A percentile compares a stretch with the other conserved stretches of the same genome.
Evolutionary conservation across 2,113 vertebrate species (phyloP).

Genomic region (Petromus typicus): DNA sequence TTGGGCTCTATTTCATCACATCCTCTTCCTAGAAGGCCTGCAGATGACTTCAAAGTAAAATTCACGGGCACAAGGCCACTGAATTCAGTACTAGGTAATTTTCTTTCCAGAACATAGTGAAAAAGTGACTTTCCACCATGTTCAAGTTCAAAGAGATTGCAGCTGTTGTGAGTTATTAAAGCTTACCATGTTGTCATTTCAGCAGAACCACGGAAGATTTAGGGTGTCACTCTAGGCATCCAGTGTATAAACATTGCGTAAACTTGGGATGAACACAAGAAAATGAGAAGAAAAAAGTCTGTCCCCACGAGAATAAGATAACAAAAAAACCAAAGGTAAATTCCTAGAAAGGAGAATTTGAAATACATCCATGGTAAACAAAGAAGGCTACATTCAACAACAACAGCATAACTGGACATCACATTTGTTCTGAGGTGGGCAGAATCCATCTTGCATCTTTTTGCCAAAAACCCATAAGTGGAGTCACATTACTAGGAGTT

Average conservation of each 20-base stretch:
- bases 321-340: background rate
- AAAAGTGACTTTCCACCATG: background rate
- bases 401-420: background rate
- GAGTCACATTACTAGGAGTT: background rate
- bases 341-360: background rate
- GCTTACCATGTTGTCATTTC: background rate
- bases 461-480: background rate
- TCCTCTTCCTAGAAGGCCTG: slow-evolving; percentile 37
- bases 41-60: slow-evolving; percentile 51
- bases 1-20: background rate
- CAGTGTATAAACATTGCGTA: background rate
- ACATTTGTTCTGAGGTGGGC: background rate
- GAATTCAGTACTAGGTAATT: slow-evolving; percentile 5
- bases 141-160: slow-evolving; percentile 32
- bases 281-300: background rate
- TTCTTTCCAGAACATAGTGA: slow-evolving; percentile 32
- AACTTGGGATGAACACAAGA: background rate
- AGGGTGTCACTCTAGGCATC: background rate
- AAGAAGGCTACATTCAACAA: background rate
- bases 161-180: background rate
- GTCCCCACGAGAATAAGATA: background rate
- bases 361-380: background rate
- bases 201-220: background rate
- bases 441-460: background rate
- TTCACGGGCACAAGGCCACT: background rate